phyloP scores from a whole-genome alignment of 2,888 invertebrate genomes.

The Plagodis pulveraria region DNA sequence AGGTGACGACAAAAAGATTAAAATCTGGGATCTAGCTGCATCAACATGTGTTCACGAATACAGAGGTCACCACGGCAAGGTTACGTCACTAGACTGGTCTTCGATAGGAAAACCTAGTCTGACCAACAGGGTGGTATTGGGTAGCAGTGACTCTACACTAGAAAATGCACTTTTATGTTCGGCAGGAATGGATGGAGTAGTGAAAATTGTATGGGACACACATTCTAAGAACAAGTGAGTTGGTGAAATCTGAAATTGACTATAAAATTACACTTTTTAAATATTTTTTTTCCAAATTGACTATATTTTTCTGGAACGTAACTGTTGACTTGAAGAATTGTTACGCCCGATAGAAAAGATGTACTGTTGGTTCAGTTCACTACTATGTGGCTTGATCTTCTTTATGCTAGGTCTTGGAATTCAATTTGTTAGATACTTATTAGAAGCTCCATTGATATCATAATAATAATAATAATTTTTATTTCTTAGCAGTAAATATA shows the following conservation, averaged over 20 bases:
- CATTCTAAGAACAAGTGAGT: constrained; percentile 73
- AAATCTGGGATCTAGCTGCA: constrained; percentile 90
- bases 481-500: too few species aligned
- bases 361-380: too few species aligned
- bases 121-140: constrained; percentile 61
- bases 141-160: constrained; percentile 54
- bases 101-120: constrained; percentile 67
- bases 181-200: constrained; percentile 87
- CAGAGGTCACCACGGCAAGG: constrained; percentile 86
- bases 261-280: too few species aligned
- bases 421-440: too few species aligned
- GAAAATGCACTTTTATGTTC: constrained; percentile 86
- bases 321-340: too few species aligned
- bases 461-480: too few species aligned
- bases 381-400: too few species aligned
- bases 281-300: too few species aligned
- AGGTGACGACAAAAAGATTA: constrained; percentile 89
- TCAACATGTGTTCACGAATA: constrained; percentile 87
- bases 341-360: too few species aligned
- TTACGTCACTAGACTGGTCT: constrained; percentile 87
- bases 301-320: too few species aligned
- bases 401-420: too few species aligned
- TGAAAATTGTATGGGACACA: constrained; percentile 88
- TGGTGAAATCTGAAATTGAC: not conserved
- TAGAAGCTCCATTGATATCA: too few species aligned